Conservation (phyloP, 2,797 vertebrate species). For the Sebastes steindachneri region DNA sequence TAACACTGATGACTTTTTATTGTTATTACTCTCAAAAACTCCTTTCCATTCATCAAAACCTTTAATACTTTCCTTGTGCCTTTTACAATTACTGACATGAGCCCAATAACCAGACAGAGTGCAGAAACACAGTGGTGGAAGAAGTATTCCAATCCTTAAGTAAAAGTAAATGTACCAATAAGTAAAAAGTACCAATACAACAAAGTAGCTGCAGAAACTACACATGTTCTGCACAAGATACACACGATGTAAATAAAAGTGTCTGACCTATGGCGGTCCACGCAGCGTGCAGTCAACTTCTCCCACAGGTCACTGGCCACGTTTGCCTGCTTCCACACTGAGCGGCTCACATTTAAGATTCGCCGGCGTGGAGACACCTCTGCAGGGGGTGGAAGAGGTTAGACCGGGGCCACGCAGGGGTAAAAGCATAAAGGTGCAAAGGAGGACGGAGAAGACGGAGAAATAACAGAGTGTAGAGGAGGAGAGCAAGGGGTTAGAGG, state of each 20-base stretch:
- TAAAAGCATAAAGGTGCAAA: slow-evolving; percentile 5
- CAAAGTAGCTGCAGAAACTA: not conserved
- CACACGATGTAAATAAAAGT: not conserved
- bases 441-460: not conserved
- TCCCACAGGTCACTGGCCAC: slow-evolving; percentile 98
- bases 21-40: too few relatives aligned
- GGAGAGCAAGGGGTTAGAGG: not conserved
- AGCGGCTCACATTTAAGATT: slow-evolving; percentile 94
- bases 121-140: not conserved
- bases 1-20: not conserved
- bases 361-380: slow-evolving; percentile 91
- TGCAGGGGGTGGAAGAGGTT: slow-evolving; percentile 57
- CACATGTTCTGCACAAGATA: not conserved
- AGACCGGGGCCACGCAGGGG: not conserved
- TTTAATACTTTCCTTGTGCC: not conserved
- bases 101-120: not conserved
- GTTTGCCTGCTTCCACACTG: slow-evolving; percentile 97
- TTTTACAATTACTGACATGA: not conserved
- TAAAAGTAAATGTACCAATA: not conserved
- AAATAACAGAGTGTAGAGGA: slow-evolving; percentile 1
- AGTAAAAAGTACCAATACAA: too few relatives aligned
- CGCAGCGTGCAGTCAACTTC: slow-evolving; percentile 93
- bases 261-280: slow-evolving; percentile 90
- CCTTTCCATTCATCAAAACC: too few relatives aligned
- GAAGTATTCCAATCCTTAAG: not conserved